Evolutionary conservation across 92 coral and sea anemone species (phyloP).

Genomic region (Siderastrea siderea): DNA sequence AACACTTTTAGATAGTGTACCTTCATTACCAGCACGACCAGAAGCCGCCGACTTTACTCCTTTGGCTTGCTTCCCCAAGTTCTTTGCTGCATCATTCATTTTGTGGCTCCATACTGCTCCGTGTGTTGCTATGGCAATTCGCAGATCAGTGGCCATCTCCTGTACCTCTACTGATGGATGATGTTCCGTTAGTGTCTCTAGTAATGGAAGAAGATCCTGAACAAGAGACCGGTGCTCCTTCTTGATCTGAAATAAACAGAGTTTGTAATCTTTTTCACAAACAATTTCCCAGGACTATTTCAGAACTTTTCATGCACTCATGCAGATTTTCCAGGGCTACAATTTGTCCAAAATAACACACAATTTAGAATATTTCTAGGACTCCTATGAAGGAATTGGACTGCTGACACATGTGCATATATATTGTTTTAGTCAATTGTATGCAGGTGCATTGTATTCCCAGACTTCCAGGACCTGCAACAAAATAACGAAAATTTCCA

Average conservation of each 20-base stretch:
- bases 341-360: too few species aligned
- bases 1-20: background rate
- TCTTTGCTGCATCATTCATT: constrained; percentile 71
- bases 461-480: too few species aligned
- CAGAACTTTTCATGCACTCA: too few species aligned
- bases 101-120: constrained; percentile 92
- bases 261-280: too few species aligned
- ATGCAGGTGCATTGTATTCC: too few species aligned
- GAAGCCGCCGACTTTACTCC: constrained; percentile 4
- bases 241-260: constrained; percentile 60
- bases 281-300: too few species aligned
- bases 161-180: constrained; percentile 73
- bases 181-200: constrained; percentile 69
- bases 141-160: constrained; percentile 90
- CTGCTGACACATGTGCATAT: too few species aligned
- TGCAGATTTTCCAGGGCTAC: too few species aligned
- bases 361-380: too few species aligned
- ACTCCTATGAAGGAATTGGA: too few species aligned
- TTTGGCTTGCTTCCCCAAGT: constrained; percentile 47
- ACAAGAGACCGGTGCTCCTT: constrained; percentile 64
- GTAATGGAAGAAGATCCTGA: constrained; percentile 75
- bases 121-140: constrained; percentile 93
- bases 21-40: background rate
- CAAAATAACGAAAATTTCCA: too few species aligned
- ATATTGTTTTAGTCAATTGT: too few species aligned